phyloP scores from a whole-genome alignment of 2,888 invertebrate species.

The Folsomia manolachei region DNA sequence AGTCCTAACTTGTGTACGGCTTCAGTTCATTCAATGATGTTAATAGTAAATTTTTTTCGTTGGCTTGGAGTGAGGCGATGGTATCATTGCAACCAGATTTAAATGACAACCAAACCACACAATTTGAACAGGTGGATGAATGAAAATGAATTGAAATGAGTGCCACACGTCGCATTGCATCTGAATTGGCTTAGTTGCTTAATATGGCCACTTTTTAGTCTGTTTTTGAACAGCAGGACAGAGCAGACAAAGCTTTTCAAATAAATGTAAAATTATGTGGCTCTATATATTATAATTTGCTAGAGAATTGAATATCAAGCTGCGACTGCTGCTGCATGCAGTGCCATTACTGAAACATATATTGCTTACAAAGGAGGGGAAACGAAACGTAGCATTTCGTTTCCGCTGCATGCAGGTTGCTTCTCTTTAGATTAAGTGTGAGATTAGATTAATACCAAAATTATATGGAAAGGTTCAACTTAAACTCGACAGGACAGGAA shows the following conservation, averaged over 20 bases:
- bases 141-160: neutral
- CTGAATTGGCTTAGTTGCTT: neutral
- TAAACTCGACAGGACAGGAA: neutral
- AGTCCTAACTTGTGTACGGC: too few relatives aligned
- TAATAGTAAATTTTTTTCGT: too few relatives aligned
- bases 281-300: too few relatives aligned
- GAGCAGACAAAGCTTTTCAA: neutral
- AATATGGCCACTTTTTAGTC: neutral
- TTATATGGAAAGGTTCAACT: slow-evolving; percentile 4
- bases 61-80: neutral
- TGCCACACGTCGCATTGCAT: neutral
- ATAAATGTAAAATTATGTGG: neutral
- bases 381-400: too few relatives aligned
- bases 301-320: too few relatives aligned
- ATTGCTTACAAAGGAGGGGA: neutral
- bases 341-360: too few relatives aligned
- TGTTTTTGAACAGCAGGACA: neutral
- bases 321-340: neutral
- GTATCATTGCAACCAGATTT: neutral
- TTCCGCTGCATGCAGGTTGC: slow-evolving; percentile 10
- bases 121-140: neutral
- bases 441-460: slow-evolving; percentile 5
- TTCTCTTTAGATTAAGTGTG: slow-evolving; percentile 8
- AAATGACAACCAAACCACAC: slow-evolving; percentile 2
- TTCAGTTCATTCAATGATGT: too few relatives aligned